A percentile compares a stretch with the other conserved stretches of the same genome.
Evolutionary conservation across 1,140 invertebrate genomes (phyloP).

Genomic region (Conopomorpha cramerella): DNA sequence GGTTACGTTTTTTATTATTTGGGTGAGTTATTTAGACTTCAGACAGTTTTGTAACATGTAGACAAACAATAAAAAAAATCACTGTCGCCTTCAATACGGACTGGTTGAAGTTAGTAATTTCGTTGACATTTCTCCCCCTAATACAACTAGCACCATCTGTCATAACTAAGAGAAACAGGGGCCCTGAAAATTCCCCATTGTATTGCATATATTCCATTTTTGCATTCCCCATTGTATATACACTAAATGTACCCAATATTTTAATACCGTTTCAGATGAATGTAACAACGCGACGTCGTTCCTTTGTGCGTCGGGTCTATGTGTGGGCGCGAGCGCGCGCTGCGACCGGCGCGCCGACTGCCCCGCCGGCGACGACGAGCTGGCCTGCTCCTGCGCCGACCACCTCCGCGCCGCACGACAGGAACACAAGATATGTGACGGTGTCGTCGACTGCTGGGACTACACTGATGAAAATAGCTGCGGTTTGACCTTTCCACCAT

Average conservation of each 20-base stretch:
- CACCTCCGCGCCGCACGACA: slow-evolving; percentile 71
- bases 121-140: too few species aligned
- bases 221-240: too few species aligned
- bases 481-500: slow-evolving; percentile 45
- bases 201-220: too few species aligned
- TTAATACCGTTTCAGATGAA: slow-evolving; percentile 28
- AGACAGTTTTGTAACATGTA: too few species aligned
- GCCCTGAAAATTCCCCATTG: too few species aligned
- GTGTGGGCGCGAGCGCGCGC: slow-evolving; percentile 67
- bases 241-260: slow-evolving; percentile 1
- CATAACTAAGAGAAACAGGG: too few species aligned
- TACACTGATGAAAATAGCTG: slow-evolving; percentile 79
- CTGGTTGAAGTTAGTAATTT: too few species aligned
- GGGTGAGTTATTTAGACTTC: too few species aligned
- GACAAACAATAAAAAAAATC: too few species aligned
- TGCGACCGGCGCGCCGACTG: slow-evolving; percentile 81
- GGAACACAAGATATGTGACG: slow-evolving; percentile 79
- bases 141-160: too few species aligned
- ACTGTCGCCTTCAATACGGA: too few species aligned
- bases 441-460: slow-evolving; percentile 79
- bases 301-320: slow-evolving; percentile 68
- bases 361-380: slow-evolving; percentile 71
- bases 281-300: slow-evolving; percentile 57
- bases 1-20: too few species aligned
- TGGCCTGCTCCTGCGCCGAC: slow-evolving; percentile 77